phyloP scores from a whole-genome alignment of 2,888 invertebrate species.

The Teleiodes luculella region DNA sequence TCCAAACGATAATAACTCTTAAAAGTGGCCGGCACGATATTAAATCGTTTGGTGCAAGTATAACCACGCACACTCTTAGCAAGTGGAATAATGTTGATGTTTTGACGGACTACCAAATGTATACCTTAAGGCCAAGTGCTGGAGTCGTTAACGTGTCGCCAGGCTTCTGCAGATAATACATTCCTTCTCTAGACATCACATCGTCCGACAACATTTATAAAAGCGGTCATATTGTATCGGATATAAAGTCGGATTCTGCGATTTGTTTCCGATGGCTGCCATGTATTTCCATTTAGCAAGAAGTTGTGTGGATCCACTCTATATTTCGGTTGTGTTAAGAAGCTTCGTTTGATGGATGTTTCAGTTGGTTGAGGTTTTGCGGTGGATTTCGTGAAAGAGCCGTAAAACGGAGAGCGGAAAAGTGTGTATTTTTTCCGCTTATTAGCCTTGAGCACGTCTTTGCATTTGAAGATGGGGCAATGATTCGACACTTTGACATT shows the following conservation, averaged over 20 bases:
- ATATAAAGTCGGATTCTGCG: slow-evolving; percentile 43
- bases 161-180: slow-evolving; percentile 54
- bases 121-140: slow-evolving; percentile 58
- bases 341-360: slow-evolving; percentile 65
- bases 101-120: slow-evolving; percentile 59
- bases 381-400: slow-evolving; percentile 48
- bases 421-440: slow-evolving; percentile 37
- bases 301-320: slow-evolving; percentile 47
- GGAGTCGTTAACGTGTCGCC: slow-evolving; percentile 61
- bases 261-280: slow-evolving; percentile 27
- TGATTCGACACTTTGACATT: slow-evolving; percentile 10
- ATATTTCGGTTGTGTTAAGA: slow-evolving; percentile 65
- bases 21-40: slow-evolving; percentile 45
- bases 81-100: slow-evolving; percentile 68
- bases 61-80: slow-evolving; percentile 51
- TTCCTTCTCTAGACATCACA: slow-evolving; percentile 47
- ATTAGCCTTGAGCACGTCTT: slow-evolving; percentile 26
- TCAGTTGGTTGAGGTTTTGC: slow-evolving; percentile 55
- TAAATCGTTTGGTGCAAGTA: slow-evolving; percentile 46
- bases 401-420: slow-evolving; percentile 37
- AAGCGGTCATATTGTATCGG: slow-evolving; percentile 40
- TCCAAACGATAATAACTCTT: slow-evolving; percentile 58
- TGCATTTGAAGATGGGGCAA: slow-evolving; percentile 11
- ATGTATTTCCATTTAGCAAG: slow-evolving; percentile 58
- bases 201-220: slow-evolving; percentile 32